Evolutionary conservation across 2,888 invertebrate genomes (phyloP).

Genomic region (Psylliodes chrysocephalus): DNA sequence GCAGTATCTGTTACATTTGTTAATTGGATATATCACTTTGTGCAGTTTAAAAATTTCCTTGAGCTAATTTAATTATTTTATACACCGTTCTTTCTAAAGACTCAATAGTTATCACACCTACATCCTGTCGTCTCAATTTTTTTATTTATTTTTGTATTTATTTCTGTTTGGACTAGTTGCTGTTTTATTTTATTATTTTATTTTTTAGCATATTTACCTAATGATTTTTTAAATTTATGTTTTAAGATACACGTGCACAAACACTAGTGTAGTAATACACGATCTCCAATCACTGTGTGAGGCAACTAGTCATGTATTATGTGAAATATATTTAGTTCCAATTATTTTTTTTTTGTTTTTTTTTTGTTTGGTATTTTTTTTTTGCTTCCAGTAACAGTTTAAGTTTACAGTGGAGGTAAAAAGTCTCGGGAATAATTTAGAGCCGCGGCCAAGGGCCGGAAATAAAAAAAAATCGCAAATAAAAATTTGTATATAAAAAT

Average conservation of each 20-base stretch:
- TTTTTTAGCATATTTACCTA: conserved; percentile 51
- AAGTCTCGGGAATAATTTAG: conserved; percentile 45
- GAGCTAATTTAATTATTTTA: too few relatives aligned
- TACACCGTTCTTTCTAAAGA: too few relatives aligned
- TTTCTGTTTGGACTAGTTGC: conserved; percentile 54
- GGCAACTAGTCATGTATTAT: conserved; percentile 64
- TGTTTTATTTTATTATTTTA: conserved; percentile 44
- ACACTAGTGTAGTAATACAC: conserved; percentile 60
- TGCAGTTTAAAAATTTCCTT: too few relatives aligned
- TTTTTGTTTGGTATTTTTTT: conserved; percentile 49
- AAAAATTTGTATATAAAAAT: conserved; percentile 52
- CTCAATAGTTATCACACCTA: neutral
- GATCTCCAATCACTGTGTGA: conserved; percentile 64
- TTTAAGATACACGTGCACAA: conserved; percentile 56
- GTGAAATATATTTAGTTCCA: conserved; percentile 56
- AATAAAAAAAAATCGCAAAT: conserved; percentile 44
- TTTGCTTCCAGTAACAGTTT: conserved; percentile 48
- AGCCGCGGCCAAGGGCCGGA: conserved; percentile 36
- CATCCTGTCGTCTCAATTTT: neutral
- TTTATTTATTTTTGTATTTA: conserved; percentile 13
- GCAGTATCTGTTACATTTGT: too few relatives aligned
- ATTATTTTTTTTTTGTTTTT: conserved; percentile 56
- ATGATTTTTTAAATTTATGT: conserved; percentile 42
- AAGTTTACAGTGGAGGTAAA: conserved; percentile 56
- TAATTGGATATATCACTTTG: too few relatives aligned